Conservation (phyloP, 2,113 vertebrate genomes). For the Hemicordylus capensis region DNA sequence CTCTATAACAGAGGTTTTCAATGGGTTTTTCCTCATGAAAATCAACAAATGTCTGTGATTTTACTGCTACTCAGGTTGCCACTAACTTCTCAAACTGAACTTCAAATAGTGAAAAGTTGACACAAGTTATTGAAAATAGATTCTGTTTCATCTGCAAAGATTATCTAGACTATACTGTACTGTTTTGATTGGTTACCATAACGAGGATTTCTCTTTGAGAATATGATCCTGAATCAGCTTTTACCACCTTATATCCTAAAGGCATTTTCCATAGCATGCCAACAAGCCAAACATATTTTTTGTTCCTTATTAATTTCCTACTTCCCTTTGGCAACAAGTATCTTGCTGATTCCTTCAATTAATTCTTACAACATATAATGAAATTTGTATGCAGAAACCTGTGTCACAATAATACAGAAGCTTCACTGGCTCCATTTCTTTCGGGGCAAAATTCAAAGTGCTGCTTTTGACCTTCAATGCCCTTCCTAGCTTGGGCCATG, state of each 20-base stretch:
- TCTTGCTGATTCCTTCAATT: background rate
- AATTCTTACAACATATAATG: background rate
- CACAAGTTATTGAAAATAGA: background rate
- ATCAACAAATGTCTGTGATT: background rate
- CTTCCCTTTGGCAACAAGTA: background rate
- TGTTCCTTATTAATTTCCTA: conserved; percentile 41
- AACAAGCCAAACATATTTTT: background rate
- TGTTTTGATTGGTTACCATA: background rate
- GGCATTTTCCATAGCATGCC: background rate
- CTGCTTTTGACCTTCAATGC: no score
- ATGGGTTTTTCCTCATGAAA: conserved; percentile 13
- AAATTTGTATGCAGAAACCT: background rate
- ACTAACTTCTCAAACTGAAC: background rate
- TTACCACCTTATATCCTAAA: background rate
- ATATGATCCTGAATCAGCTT: accelerated
- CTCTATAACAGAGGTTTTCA: background rate
- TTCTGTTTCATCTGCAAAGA: background rate
- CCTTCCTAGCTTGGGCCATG: no score
- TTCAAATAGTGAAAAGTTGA: background rate
- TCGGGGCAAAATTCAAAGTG: no score
- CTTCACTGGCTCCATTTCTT: conserved; percentile 1
- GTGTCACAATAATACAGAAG: background rate
- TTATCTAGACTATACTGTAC: background rate
- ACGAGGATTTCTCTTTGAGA: conserved; percentile 5
- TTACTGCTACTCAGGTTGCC: background rate